phyloP scores from a whole-genome alignment of 2,113 vertebrate species.

The Semicossyphus pulcher region DNA sequence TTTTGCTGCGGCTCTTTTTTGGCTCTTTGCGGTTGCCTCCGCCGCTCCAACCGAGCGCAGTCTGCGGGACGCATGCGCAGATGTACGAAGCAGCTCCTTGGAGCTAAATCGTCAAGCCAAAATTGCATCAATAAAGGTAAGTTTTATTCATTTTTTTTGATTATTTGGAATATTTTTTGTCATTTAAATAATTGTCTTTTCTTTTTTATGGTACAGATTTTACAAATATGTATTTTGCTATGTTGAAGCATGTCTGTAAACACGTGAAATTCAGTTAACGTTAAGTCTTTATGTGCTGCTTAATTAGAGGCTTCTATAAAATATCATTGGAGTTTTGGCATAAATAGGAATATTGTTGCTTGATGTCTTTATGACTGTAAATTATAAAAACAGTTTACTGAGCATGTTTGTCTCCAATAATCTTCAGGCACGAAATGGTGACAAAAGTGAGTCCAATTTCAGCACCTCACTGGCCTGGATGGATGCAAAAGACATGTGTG shows the following conservation, averaged over 20 bases:
- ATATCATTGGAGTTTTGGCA: too few species aligned
- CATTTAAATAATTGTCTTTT: not conserved
- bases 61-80: slow-evolving; percentile 3
- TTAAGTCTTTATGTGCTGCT: too few species aligned
- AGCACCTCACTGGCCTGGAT: slow-evolving; percentile 34
- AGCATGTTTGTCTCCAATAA: slow-evolving; percentile 5
- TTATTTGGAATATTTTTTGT: not conserved
- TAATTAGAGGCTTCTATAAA: too few species aligned
- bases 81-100: slow-evolving; percentile 10
- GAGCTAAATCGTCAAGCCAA: slow-evolving; percentile 55
- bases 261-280: too few species aligned
- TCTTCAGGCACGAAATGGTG: slow-evolving; percentile 54
- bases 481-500: slow-evolving; percentile 67
- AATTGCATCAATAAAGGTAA: slow-evolving; percentile 37
- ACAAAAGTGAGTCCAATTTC: not conserved
- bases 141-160: not conserved
- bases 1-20: not conserved
- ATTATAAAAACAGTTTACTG: not conserved
- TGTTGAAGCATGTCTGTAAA: not conserved
- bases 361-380: not conserved
- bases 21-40: not conserved
- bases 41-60: slow-evolving; percentile 33
- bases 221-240: not conserved
- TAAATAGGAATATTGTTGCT: too few species aligned
- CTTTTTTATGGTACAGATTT: not conserved